These are phyloP conservation scores for Accipiter cooperii DNA, from an alignment of 2,113 vertebrate genomes.

Conservation along the genomic window DNA sequence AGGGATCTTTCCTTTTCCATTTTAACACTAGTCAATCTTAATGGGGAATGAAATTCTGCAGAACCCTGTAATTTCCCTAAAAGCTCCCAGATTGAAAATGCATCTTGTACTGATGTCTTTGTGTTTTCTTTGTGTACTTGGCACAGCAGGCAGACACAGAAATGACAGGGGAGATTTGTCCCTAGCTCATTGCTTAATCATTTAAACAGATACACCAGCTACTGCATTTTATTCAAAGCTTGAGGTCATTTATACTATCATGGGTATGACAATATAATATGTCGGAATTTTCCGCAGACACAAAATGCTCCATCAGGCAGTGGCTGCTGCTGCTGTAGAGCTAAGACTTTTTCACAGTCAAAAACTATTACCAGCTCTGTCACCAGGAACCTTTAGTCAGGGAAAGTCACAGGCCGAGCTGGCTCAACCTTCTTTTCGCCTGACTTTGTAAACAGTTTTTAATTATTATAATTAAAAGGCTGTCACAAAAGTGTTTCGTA, in stretches of 20 bases:
- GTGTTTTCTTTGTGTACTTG: conserved; percentile 15
- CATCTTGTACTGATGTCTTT: conserved; percentile 21
- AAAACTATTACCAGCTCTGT: neutral
- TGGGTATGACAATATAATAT: conserved; percentile 10
- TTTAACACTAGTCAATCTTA: conserved; percentile 57
- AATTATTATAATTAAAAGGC: conserved; percentile 39
- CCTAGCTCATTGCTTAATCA: conserved; percentile 45
- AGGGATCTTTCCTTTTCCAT: conserved; percentile 44
- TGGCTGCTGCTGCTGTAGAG: neutral
- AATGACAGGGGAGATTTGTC: conserved; percentile 49
- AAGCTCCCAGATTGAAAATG: conserved; percentile 64
- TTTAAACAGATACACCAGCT: conserved; percentile 39
- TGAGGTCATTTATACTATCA: conserved; percentile 1
- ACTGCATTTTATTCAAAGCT: neutral
- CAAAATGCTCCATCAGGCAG: neutral
- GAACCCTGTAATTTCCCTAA: conserved; percentile 72
- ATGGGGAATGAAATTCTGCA: conserved; percentile 62
- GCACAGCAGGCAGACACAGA: conserved; percentile 35
- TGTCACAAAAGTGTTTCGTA: neutral
- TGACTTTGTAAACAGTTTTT: conserved; percentile 13
- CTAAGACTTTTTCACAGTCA: conserved; percentile 5
- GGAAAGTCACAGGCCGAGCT: neutral
- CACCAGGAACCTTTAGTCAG: neutral
- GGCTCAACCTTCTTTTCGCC: neutral
- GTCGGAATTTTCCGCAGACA: conserved; percentile 13